Conservation (phyloP, 2,113 vertebrate genomes). For the Mesitornis unicolor region DNA sequence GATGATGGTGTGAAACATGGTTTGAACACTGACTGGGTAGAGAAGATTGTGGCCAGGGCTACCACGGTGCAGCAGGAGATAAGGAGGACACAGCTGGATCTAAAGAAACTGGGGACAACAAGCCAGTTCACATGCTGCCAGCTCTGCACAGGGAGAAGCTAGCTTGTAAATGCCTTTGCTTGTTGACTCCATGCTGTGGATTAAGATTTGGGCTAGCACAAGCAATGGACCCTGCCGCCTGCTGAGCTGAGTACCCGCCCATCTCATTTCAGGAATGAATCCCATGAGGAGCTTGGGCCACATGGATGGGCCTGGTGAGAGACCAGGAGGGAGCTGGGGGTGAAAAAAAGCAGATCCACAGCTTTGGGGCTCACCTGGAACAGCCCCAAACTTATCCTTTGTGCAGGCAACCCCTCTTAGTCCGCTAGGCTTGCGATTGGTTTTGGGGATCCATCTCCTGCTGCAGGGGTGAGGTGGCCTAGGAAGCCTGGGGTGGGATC, state of each 20-base stretch:
- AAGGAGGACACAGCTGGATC: not conserved
- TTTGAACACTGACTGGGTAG: not conserved
- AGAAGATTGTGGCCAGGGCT: not conserved
- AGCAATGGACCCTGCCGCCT: not conserved
- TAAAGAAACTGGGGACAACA: not conserved
- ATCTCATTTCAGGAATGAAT: not conserved
- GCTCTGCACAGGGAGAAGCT: not conserved
- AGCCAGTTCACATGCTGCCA: not conserved
- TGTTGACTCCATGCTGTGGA: not conserved
- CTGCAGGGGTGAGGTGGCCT: not conserved
- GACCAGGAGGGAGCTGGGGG: not conserved
- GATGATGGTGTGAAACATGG: accelerated
- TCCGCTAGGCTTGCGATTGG: not conserved
- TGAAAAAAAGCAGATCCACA: not conserved
- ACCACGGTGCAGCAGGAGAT: not conserved
- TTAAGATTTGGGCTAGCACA: not conserved
- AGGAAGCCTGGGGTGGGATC: not conserved
- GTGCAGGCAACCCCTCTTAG: not conserved
- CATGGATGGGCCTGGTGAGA: not conserved
- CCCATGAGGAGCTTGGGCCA: not conserved
- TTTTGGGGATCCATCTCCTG: not conserved
- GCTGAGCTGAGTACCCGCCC: not conserved
- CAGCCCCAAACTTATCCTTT: not conserved
- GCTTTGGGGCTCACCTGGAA: not conserved
- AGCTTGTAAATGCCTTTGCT: not conserved